These are phyloP conservation scores for Notiomystis cincta DNA, from an alignment of 2,113 vertebrate genomes.

Conservation along the genomic window DNA sequence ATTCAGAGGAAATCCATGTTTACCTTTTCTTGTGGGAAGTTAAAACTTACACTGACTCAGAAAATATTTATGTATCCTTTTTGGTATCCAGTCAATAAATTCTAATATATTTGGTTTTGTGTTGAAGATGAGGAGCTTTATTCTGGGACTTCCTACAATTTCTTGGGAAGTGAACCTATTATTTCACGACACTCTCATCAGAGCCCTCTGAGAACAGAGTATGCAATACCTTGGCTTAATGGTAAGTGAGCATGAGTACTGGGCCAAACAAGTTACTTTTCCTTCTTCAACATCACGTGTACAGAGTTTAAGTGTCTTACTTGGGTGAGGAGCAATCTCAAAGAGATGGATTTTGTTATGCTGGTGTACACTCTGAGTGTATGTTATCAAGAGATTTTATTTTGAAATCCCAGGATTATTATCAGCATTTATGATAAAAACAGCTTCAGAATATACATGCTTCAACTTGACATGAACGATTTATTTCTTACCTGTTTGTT, in stretches of 20 bases:
- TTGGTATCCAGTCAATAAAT: neutral
- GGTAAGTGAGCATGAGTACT: conserved; percentile 73
- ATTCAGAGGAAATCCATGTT: neutral
- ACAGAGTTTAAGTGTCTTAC: neutral
- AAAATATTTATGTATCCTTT: neutral
- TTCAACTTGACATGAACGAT: neutral
- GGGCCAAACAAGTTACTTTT: neutral
- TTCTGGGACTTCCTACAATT: conserved; percentile 92
- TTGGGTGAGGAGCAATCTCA: neutral
- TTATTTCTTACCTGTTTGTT: neutral
- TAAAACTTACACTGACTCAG: neutral
- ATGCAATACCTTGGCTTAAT: conserved; percentile 95
- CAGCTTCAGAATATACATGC: neutral
- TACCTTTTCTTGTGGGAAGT: neutral
- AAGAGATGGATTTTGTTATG: neutral
- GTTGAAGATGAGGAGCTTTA: conserved; percentile 91
- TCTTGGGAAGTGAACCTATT: conserved; percentile 94
- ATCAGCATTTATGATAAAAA: neutral
- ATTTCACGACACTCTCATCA: conserved; percentile 88
- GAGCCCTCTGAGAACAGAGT: conserved; percentile 88
- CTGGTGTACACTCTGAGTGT: neutral
- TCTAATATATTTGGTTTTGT: neutral
- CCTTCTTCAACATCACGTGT: neutral
- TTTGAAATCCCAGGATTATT: neutral
- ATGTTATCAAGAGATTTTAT: neutral